Evolutionary conservation across 2,888 invertebrate genomes (phyloP).

Genomic region (Ditula angustiorana): DNA sequence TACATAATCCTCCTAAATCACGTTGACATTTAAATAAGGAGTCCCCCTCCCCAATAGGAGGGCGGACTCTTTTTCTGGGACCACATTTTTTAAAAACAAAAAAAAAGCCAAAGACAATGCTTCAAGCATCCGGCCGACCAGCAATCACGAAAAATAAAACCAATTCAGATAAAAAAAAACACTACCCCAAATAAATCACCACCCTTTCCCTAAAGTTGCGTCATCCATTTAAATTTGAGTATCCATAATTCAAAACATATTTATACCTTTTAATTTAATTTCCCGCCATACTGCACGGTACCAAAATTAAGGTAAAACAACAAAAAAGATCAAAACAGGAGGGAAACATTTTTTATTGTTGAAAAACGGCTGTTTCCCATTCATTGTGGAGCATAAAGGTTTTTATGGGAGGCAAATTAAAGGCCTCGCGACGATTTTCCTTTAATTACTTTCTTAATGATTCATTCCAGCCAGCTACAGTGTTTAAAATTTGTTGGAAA

Average conservation of each 20-base stretch:
- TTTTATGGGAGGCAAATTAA: constrained; percentile 53
- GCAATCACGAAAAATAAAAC: neutral
- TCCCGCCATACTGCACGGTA: neutral
- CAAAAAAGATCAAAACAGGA: constrained; percentile 30
- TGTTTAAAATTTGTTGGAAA: constrained; percentile 8
- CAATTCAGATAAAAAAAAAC: neutral
- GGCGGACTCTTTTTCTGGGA: too few species aligned
- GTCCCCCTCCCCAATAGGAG: too few species aligned
- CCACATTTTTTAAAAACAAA: too few species aligned
- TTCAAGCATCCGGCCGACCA: neutral
- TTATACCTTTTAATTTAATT: neutral
- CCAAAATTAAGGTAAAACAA: constrained; percentile 31
- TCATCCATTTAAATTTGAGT: constrained; percentile 5
- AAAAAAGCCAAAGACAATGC: too few species aligned
- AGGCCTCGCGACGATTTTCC: constrained; percentile 52
- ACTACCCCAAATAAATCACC: neutral
- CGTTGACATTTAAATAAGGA: too few species aligned
- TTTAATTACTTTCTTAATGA: constrained; percentile 64
- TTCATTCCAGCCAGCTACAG: constrained; percentile 48
- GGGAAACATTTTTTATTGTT: constrained; percentile 30
- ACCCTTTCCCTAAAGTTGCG: neutral
- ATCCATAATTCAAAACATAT: constrained; percentile 4
- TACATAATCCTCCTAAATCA: too few species aligned
- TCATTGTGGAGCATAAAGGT: constrained; percentile 32
- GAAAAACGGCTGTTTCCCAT: constrained; percentile 15